Evolutionary conservation across 2,797 vertebrate species (phyloP), one percentile per base, ranked within the genome.

Genomic region (Chelidonichthys spinosus): DNA sequence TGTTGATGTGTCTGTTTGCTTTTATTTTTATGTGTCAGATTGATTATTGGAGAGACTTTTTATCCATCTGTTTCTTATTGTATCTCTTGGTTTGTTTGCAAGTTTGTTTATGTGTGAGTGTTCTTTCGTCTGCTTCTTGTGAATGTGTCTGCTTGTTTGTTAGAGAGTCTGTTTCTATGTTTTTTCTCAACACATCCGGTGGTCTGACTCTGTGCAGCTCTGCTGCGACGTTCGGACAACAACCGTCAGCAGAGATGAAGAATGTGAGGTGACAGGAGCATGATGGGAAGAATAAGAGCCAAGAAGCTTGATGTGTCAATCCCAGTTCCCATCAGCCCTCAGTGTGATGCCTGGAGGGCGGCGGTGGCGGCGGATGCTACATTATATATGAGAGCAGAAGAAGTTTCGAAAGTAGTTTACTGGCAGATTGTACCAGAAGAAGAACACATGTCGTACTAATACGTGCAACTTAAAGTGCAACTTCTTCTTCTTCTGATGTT

Each of bases 251-350:
- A 8, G 49, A 43, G 25, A 62, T n/a, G 1, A 66, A 52, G 2
- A 18, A 61, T 55, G 55, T 8, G 47, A 65, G 61, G 66, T 42
- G 60, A 70, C 72, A 70, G n/a, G 0, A 18, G 60, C 65, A 15
- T 36, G 53, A 69, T 44, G 67, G 60, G 52, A 52, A 15, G 32
- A 62, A 55, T 7, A 17, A 62, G 15, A 47, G 49, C 10, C 13
- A 37, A 17, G 47, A 5, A 18, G 43, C 52, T 17, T 1, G 10
- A 54, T 2, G 40, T 54, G 55, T 74, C 55, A 10, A 42, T 44
- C 74, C 63, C 4, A 39, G 13, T 70, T 70, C 36, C 65, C 65
- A 60, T 79, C 65, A 79, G 44, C 63, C 76, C 36, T 33, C 50
- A 42, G 55, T 46, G 46, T 11, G 42, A 61, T 1, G 14, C 47